Base-by-base conservation (phyloP, 2,797 vertebrate genomes). In the Alauda arvensis region DNA sequence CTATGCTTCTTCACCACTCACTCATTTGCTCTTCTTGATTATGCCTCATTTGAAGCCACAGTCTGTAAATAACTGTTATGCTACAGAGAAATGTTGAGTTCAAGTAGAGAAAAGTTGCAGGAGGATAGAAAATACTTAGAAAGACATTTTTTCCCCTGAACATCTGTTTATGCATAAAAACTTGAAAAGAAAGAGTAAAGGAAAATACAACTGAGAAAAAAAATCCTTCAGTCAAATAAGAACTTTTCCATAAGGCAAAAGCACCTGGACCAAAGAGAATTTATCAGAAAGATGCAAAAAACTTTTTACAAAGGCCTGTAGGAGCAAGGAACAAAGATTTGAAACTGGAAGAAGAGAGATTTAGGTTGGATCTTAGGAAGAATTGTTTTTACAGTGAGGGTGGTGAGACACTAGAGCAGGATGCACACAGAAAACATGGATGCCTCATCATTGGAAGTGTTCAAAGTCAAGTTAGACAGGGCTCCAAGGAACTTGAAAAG, bases 21-120 rank as follows among this genome's bases (percentile, higher is more conserved):
- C 43, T 92, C 82, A 89, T 87, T 74, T 90, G 55, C 46, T 93
- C 42, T 53, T 88, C 62, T 60, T 80, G 40, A 28, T 81, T 76
- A 89, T 77, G 75, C 62, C 53, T 89, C 68, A 79, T 91, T 87
- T 90, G 63, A 93, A 85, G 59, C 29, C 51, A 85, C 31, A 74
- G 75, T 66, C 67, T 79, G 53, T 53, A 93, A 89, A 89, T 61
- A 33, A 46, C 40, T 70, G 42, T 78, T 72, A 45, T 14, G 43
- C 51, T 83, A 34, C 31, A 80, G 59, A 83, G n/a, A 77, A 10
- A 52, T 66, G 42, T 72, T 68, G 75, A 87, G 33, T 42, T 92
- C 72, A 68, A 88, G 55, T 29, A 20, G 5, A 48, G 33, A 85
- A 82, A 59, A 77, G n/a, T 29, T 77, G 25, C 46, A 84, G 53